Evolutionary conservation across 1,140 invertebrate genomes (phyloP), one percentile per base, ranked within the genome.

Genomic region (fruit fly (Drosophila melanogaster)): DNA sequence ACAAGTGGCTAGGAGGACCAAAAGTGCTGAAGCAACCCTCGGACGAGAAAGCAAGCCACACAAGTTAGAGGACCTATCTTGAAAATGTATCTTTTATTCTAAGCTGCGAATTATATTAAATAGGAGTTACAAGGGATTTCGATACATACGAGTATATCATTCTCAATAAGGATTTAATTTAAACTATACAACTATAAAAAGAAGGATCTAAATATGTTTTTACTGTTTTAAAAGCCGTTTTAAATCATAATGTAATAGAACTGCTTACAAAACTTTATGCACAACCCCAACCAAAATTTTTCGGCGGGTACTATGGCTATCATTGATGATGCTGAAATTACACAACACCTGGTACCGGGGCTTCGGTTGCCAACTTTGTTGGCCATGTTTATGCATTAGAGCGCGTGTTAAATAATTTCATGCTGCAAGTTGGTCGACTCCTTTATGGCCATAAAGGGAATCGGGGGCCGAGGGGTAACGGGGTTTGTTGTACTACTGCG

Each of bases 311-410:
- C 38, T n/a, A 56, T 35, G 44, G 50, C 26, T 33, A 37, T 54
- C 41, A 37, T 49, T 60, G 37, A 61, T 53, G 44, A 46, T 70
- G 50, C 37, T n/a, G 0, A 46, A 40, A 40, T 51, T 64, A 70
- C 49, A 12, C 49, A 57, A 75, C 83, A 86, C 83, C 83, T 86
- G 83, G 76, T 72, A 50, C 40, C 10, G n/a, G 4, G n/a, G 5
- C 11, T 26, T 10, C 38, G 37, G 37, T 22, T 47, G 11, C 61
- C 51, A 61, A 58, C 55, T 53, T 81, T 77, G 77, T 79, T 86
- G 75, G 66, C 84, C 83, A 73, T 83, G 83, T 86, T 86, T 79
- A 87, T 87, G 79, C 83, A 87, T 86, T 86, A 86, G 62, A 83
- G 61, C 61, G 38, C 75, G 79, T 86, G 83, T 86, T 37, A 87